phyloP scores from a whole-genome alignment of 2,797 vertebrate genomes.

The Danio jaintianensis region DNA sequence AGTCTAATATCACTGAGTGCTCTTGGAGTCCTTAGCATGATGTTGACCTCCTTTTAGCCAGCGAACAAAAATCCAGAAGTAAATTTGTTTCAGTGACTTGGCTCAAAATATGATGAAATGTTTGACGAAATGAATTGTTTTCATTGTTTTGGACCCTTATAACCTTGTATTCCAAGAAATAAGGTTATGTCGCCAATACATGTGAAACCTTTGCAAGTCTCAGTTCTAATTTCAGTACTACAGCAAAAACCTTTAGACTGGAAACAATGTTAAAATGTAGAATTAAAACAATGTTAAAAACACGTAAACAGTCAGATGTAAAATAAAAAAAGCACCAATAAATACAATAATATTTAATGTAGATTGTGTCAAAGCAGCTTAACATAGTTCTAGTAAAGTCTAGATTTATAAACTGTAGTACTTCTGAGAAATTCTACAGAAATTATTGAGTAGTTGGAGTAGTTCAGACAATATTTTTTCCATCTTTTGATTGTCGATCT shows the following conservation, averaged over 20 bases:
- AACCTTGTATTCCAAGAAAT: neutral
- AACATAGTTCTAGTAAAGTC: no score
- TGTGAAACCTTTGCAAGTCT: neutral
- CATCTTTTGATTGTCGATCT: no score
- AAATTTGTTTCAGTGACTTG: neutral
- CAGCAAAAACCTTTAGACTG: neutral
- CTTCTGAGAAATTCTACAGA: no score
- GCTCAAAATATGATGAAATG: neutral
- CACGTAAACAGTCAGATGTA: no score
- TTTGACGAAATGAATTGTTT: no score
- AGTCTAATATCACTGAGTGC: slow-evolving; percentile 35
- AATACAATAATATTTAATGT: no score
- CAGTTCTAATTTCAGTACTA: neutral
- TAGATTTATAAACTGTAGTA: no score
- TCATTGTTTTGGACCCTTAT: neutral
- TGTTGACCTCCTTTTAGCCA: neutral
- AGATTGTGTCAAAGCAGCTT: no score
- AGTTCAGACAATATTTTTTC: no score
- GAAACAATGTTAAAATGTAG: neutral
- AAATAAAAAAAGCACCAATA: no score
- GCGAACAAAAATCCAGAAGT: neutral
- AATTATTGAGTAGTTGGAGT: no score
- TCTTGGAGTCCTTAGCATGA: slow-evolving; percentile 12
- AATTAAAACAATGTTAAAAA: no score
- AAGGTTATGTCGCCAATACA: neutral